A percentile compares a stretch with the other conserved stretches of the same genome.
Evolutionary conservation across 2,113 vertebrate species (phyloP).

Genomic region (Cygnus buccinator): DNA sequence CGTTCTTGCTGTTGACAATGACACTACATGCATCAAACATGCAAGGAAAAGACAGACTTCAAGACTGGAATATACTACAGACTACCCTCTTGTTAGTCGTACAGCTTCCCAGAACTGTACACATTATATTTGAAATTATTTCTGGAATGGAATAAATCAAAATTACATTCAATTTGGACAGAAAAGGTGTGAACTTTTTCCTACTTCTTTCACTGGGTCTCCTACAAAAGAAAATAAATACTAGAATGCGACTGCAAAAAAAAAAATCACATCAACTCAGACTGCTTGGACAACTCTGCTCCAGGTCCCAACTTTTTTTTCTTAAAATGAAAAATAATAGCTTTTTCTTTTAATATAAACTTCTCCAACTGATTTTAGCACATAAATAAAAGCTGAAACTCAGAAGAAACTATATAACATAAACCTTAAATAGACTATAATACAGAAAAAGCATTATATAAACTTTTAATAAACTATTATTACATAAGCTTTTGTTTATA

Average conservation of each 20-base stretch:
- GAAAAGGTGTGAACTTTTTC: background rate
- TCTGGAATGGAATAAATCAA: background rate
- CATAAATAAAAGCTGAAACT: background rate
- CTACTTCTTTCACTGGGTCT: background rate
- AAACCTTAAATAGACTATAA: background rate
- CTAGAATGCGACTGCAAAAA: background rate
- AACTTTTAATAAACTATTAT: background rate
- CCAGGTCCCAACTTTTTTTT: background rate
- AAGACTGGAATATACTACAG: background rate
- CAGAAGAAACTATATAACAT: background rate
- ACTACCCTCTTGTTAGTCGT: background rate
- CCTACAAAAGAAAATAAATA: background rate
- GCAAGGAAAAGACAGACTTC: background rate
- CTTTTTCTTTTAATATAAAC: background rate
- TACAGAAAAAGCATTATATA: background rate
- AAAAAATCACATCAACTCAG: background rate
- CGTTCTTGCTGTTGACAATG: background rate
- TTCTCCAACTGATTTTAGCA: background rate
- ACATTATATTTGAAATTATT: background rate
- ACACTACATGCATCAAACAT: background rate
- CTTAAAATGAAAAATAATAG: background rate
- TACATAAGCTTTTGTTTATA: background rate
- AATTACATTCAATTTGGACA: background rate
- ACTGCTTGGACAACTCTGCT: background rate
- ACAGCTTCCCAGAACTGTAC: background rate